These are phyloP conservation scores for Rynchops niger DNA, from an alignment of 2,113 vertebrate genomes.

Conservation along the genomic window DNA sequence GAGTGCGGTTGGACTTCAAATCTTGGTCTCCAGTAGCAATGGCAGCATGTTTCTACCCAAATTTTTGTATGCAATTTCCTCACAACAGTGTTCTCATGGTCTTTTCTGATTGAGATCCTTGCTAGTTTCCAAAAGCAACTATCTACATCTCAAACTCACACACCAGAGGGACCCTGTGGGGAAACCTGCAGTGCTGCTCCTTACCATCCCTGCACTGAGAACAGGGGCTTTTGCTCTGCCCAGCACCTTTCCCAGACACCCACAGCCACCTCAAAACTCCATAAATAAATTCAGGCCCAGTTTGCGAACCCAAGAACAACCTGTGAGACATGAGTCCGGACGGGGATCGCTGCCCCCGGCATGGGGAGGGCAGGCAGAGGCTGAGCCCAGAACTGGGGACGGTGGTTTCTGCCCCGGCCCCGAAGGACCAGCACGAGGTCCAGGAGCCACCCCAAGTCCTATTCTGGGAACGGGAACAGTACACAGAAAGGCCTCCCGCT, in stretches of 20 bases:
- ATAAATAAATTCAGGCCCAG: background rate
- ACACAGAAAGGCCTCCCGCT: constrained; percentile 40
- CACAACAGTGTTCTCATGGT: background rate
- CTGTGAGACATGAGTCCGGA: background rate
- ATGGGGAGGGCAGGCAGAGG: background rate
- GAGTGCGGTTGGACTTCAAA: fast-evolving
- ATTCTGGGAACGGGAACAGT: constrained; percentile 50
- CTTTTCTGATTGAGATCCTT: background rate
- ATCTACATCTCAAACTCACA: background rate
- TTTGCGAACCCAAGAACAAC: background rate
- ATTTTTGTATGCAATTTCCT: background rate
- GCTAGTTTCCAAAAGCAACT: background rate
- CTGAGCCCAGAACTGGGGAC: background rate
- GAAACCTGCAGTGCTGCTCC: background rate
- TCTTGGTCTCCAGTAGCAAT: fast-evolving
- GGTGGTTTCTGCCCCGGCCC: background rate
- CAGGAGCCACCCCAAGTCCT: constrained; percentile 47
- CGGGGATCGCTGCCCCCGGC: fast-evolving
- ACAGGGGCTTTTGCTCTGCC: background rate
- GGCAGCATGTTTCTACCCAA: background rate
- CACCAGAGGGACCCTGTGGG: background rate
- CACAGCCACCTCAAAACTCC: background rate
- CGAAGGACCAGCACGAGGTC: background rate
- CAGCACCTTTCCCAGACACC: background rate
- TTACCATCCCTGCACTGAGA: background rate